A percentile compares a stretch with the other conserved stretches of the same genome.
Evolutionary conservation across 35 echinoderm and acorn worm genomes (phyloP).

Genomic region (Strongylocentrotus purpuratus): DNA sequence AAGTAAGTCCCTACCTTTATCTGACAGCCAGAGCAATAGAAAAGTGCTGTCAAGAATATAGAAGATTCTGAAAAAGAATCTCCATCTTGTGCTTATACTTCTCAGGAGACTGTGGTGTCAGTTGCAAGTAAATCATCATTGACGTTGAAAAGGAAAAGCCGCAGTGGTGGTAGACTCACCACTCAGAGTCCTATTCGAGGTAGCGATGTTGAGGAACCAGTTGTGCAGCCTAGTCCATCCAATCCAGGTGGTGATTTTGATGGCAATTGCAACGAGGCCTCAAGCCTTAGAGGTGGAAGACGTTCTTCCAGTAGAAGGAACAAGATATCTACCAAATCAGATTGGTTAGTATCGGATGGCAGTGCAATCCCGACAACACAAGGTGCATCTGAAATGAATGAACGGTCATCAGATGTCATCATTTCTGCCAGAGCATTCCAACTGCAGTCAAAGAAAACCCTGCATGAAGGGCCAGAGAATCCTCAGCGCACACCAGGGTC

Average conservation of each 20-base stretch:
- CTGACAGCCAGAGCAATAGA: neutral
- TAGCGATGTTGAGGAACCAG: neutral
- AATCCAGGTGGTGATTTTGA: neutral
- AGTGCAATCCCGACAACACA: constrained; percentile 29
- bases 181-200: neutral
- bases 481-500: neutral
- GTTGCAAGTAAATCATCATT: neutral
- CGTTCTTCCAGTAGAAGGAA: neutral
- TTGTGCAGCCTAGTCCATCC: neutral
- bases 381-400: constrained; percentile 42
- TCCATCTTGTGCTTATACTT: neutral
- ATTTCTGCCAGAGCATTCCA: neutral
- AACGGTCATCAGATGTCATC: neutral
- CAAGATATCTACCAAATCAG: neutral
- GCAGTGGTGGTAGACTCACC: neutral
- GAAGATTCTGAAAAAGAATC: neutral
- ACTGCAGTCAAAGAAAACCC: neutral
- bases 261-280: neutral
- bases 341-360: neutral
- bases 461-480: neutral
- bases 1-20: neutral
- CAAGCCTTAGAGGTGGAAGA: neutral
- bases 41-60: neutral
- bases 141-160: neutral
- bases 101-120: neutral